Base-by-base conservation (phyloP, 2,113 vertebrate species). In the Sterna hirundo region DNA sequence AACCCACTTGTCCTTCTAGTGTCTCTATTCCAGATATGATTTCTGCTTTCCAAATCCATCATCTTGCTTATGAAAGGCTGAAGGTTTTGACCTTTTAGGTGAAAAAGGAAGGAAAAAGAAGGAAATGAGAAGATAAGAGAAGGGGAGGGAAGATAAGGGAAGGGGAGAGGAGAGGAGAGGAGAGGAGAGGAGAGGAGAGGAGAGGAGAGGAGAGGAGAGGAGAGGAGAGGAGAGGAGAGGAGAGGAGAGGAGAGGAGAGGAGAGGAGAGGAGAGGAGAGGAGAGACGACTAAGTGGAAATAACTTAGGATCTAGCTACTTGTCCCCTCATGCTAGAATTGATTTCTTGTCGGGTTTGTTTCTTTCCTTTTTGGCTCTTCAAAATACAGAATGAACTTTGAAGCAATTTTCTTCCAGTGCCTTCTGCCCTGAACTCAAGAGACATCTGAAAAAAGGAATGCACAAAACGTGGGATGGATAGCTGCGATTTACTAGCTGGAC, bases 221-320 rank as follows among this genome's bases (percentile, higher is more conserved):
- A 18, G 40, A 18, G 3, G 4, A 14, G 40, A 18, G 3, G 4
- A 14, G 38, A 25, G 4, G 5, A 7, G 18, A 36, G 2, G 51
- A 38, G 27, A n/a, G 40, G 40, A 40, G 40, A 40, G 5, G 7
- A 13, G 11, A 32, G 16, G 4, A 7, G 19, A 32, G 6, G 6
- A 18, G 40, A 18, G 3, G 4, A 14, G 38, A 18, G 3, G 4
- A 14, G 36, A 30, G 4, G 5, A 7, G 18, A 36, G 2, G 51
- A 38, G 27, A 34, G 29, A 3, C 11, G 13, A 30, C 25, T 68
- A 74, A 70, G 18, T 36, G 14, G 8, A 61, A 86, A 44, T 29
- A 82, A 79, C 15, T 79, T 55, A 86, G 32, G 15, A 54, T 87
- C 9, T 52, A 76, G 16, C 14, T 70, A 81, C 19, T 49, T 88